Percentiles rank a stretch among this genome's conserved stretches.
phyloP scores from a whole-genome alignment of 2,113 vertebrate genomes.

The Bothrops jararaca region DNA sequence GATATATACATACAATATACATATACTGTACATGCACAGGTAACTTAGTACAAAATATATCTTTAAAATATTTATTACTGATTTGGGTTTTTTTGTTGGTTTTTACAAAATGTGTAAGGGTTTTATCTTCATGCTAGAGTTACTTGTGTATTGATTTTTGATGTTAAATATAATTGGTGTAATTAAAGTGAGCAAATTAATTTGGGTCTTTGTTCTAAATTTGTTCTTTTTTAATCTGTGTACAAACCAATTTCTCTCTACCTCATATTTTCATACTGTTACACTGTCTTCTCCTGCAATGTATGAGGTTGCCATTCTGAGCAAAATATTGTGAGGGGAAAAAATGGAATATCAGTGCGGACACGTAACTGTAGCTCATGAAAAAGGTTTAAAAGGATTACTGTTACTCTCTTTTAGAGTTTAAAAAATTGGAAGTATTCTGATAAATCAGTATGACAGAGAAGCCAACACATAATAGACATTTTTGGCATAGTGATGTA shows the following conservation, averaged over 20 bases:
- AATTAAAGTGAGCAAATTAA: background rate
- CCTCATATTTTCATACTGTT: background rate
- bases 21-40: background rate
- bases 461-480: background rate
- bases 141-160: background rate
- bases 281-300: background rate
- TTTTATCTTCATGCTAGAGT: background rate
- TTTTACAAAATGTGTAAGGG: background rate
- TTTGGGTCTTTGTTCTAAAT: too few relatives aligned
- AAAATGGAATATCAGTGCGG: background rate
- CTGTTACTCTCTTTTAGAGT: background rate
- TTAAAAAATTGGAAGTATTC: background rate
- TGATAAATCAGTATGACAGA: background rate
- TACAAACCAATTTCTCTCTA: background rate
- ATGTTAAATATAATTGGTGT: background rate
- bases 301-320: background rate
- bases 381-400: background rate
- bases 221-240: background rate
- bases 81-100: background rate
- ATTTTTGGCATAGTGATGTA: background rate
- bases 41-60: background rate
- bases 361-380: background rate
- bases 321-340: background rate
- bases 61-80: background rate
- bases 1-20: background rate